phyloP scores from a whole-genome alignment of 2,888 invertebrate genomes.

The Willowsia nigromaculata region DNA sequence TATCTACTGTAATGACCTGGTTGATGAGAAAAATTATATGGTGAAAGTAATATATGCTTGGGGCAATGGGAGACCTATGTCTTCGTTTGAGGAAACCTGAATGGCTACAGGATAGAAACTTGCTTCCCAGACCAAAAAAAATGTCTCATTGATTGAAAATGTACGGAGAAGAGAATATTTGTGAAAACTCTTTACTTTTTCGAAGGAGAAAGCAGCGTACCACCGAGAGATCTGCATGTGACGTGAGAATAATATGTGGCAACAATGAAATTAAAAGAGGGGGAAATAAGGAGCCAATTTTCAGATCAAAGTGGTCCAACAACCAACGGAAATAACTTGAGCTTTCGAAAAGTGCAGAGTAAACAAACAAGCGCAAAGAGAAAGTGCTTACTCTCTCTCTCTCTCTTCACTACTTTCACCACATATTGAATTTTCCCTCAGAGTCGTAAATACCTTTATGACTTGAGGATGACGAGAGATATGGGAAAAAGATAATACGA shows the following conservation, averaged over 20 bases:
- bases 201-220: too few relatives aligned
- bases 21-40: conserved; percentile 23
- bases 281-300: conserved; percentile 13
- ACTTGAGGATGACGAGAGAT: background rate
- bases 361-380: conserved; percentile 46
- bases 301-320: conserved; percentile 38
- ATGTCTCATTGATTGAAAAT: background rate
- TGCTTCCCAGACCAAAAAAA: too few relatives aligned
- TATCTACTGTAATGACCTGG: background rate
- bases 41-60: conserved; percentile 32
- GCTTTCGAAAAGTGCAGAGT: conserved; percentile 54
- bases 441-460: too few relatives aligned
- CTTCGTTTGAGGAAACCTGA: conserved; percentile 22
- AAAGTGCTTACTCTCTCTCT: background rate
- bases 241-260: background rate
- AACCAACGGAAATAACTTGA: conserved; percentile 62
- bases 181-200: conserved; percentile 40
- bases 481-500: background rate
- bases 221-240: too few relatives aligned
- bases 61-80: conserved; percentile 54
- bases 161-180: background rate
- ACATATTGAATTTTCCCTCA: background rate
- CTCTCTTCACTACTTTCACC: background rate
- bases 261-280: conserved; percentile 6
- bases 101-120: background rate